Percentiles rank a stretch among this genome's conserved stretches.
These are phyloP conservation scores for Peromyscus polionotus DNA, from an alignment of 2,113 vertebrate species.

Conservation along the genomic window DNA sequence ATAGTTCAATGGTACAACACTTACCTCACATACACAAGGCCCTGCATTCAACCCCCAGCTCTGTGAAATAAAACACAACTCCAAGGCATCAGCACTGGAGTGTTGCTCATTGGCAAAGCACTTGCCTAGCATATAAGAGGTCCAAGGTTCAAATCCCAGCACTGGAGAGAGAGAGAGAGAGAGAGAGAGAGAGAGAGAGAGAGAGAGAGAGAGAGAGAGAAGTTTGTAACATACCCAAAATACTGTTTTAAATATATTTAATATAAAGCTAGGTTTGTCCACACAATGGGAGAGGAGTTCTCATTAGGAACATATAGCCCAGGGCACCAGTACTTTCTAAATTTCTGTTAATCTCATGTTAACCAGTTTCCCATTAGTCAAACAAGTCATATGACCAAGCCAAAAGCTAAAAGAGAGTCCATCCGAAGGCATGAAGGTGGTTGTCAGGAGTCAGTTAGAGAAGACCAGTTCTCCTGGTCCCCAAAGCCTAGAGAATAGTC, in stretches of 20 bases:
- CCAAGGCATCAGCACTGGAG: not conserved
- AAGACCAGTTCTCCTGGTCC: not conserved
- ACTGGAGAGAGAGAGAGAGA: not conserved
- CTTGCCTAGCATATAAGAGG: not conserved
- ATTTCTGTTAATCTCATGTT: not conserved
- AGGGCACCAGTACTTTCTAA: not conserved
- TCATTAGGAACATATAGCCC: not conserved
- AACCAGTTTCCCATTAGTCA: not conserved
- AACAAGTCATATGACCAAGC: not conserved
- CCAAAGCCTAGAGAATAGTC: not conserved
- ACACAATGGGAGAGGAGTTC: not conserved
- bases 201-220: not conserved
- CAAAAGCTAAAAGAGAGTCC: not conserved
- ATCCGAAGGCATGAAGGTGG: not conserved
- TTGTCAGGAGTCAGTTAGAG: not conserved
- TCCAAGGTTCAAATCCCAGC: not conserved
- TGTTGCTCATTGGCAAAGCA: not conserved
- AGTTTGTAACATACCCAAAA: not conserved
- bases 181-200: not conserved
- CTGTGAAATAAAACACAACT: not conserved
- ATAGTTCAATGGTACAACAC: not conserved
- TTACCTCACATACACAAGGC: not conserved
- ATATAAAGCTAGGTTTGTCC: conserved; percentile 7
- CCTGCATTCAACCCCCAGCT: not conserved
- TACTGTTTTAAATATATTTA: conserved; percentile 20